Evolutionary conservation across 35 echinoderm and acorn worm species (phyloP), one percentile per base, ranked within the genome.

Genomic region (Ophiothrix spiculata): DNA sequence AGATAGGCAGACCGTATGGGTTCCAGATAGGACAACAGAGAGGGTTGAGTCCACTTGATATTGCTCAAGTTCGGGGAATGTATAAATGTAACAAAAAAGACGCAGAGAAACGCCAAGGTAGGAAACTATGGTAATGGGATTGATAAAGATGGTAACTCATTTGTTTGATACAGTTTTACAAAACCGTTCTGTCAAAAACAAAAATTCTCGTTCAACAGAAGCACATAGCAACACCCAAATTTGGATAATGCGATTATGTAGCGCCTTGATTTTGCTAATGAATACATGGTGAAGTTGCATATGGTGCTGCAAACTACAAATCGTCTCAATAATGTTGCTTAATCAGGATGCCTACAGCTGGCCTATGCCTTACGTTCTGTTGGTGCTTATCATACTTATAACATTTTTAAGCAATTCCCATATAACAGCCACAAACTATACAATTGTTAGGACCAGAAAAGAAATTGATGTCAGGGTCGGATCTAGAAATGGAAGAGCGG

Each of bases 21-120:
- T 37, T 88, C 45, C 69, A 83, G 13, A 82, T 94, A 79, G 83
- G 82, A n/a, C 87, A 80, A 35, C 92, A 84, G 37, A 77, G 63
- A 19, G 60, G 83, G 1, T 32, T 99, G 64, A 99, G 96, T 77
- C 77, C 90, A 11, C 56, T 99, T 6, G 96, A 99, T 39, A 85
- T 93, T 31, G 96, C 96, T 1, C 96, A 99, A 56, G 76, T 88
- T 39, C 84, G 82, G 33, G 89, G 80, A 39, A 89, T 99, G 96
- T 99, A 99, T 64, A 49, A 77, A 35, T 99, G 96, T 75, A 99
- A 99, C 82, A 64, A 77, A 77, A 76, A 45, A 40, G 74, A 81
- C n/a, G 83, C 82, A 36, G 88, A 21, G 33, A 41, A 15, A 25
- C 8, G 60, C 19, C 6, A 49, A 49, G 42, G 42, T 49, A 45